Percentiles rank a stretch among this genome's conserved stretches.
These are phyloP conservation scores for Stichodactyla helianthus DNA, from an alignment of 64 coral and sea anemone species.

Conservation along the genomic window DNA sequence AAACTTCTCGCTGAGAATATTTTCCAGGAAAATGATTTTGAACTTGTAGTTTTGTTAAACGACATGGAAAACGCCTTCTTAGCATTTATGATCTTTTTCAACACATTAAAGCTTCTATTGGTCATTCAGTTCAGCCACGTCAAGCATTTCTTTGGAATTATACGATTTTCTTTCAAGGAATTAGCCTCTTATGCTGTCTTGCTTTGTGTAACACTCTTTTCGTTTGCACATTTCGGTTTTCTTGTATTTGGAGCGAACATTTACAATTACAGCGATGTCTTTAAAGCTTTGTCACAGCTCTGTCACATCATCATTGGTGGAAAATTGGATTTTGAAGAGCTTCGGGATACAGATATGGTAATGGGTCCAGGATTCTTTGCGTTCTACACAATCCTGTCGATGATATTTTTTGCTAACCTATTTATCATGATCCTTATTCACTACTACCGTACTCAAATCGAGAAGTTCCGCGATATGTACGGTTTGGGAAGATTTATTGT, in stretches of 20 bases:
- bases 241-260: conserved; percentile 32
- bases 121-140: conserved; percentile 29
- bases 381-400: neutral
- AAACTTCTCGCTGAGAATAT: conserved; percentile 16
- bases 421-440: conserved; percentile 49
- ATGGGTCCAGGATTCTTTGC: conserved; percentile 22
- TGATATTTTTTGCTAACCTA: conserved; percentile 24
- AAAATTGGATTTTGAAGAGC: neutral
- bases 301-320: conserved; percentile 10
- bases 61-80: conserved; percentile 22
- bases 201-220: conserved; percentile 8
- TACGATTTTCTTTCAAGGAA: neutral
- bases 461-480: neutral
- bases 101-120: conserved; percentile 40
- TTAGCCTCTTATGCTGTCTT: neutral
- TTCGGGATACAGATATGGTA: neutral
- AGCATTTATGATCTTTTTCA: conserved; percentile 47
- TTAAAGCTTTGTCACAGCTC: conserved; percentile 6
- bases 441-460: neutral
- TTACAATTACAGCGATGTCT: neutral
- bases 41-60: conserved; percentile 19
- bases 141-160: conserved; percentile 23
- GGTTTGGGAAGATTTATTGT: conserved; percentile 35
- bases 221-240: conserved; percentile 36
- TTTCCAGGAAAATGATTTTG: conserved; percentile 30